Percentiles rank a stretch among this genome's conserved stretches.
Evolutionary conservation across 2,797 vertebrate species (phyloP).

Genomic region (Capromys pilorides): DNA sequence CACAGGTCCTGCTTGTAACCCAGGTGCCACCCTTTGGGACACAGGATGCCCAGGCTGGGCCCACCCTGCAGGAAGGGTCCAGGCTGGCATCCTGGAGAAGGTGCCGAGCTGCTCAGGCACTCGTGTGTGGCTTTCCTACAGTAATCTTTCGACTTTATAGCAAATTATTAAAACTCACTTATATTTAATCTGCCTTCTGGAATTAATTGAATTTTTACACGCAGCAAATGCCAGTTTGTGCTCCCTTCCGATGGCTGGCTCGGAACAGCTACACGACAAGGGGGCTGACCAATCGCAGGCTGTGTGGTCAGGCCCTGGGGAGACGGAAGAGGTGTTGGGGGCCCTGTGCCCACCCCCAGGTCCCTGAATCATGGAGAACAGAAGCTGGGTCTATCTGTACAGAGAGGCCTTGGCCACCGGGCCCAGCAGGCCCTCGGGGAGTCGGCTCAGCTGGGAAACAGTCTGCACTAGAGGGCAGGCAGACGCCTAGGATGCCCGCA

Average conservation of each 20-base stretch:
- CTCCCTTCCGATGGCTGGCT: slow-evolving; percentile 81
- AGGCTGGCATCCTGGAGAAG: slow-evolving; percentile 76
- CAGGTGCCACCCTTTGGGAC: not conserved
- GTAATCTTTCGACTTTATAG: slow-evolving; percentile 93
- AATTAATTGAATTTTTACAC: slow-evolving; percentile 95
- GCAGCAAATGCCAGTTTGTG: slow-evolving; percentile 89
- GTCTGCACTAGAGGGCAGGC: not conserved
- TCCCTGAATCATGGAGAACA: not conserved
- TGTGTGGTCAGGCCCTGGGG: slow-evolving; percentile 29
- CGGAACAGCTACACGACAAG: slow-evolving; percentile 82
- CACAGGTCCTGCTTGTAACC: not conserved
- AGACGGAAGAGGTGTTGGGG: not conserved
- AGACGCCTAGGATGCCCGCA: not conserved
- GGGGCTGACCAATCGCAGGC: slow-evolving; percentile 75
- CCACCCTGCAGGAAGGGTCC: slow-evolving; percentile 78
- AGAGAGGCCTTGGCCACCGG: not conserved
- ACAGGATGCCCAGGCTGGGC: not conserved
- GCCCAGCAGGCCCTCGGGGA: accelerated
- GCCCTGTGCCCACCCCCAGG: not conserved
- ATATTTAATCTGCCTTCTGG: slow-evolving; percentile 97
- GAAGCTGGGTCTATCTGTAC: not conserved
- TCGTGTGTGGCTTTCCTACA: slow-evolving; percentile 74
- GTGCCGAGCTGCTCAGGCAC: slow-evolving; percentile 70
- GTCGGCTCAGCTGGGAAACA: not conserved
- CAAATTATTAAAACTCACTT: slow-evolving; percentile 96